A percentile compares a stretch with the other conserved stretches of the same genome.
Evolutionary conservation across 2,113 vertebrate genomes (phyloP).

Genomic region (Pavo muticus): DNA sequence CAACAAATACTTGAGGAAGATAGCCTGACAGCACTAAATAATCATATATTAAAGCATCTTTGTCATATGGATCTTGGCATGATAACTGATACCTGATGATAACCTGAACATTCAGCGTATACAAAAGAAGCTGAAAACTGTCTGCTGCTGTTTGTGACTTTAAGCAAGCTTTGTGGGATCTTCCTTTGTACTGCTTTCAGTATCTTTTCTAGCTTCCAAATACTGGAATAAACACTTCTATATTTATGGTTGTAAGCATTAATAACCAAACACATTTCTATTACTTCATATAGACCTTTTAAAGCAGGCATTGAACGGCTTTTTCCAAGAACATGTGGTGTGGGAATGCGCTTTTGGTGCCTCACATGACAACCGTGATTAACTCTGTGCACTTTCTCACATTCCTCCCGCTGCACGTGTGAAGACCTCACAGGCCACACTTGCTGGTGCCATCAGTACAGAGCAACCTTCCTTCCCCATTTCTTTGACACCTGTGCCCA

Average conservation of each 20-base stretch:
- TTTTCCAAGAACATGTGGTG: neutral
- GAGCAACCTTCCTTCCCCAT: neutral
- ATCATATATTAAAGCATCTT: neutral
- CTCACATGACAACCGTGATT: fast-evolving
- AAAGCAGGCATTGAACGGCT: neutral
- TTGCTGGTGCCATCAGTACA: neutral
- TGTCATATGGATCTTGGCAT: neutral
- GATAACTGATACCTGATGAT: no score
- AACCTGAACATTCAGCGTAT: fast-evolving
- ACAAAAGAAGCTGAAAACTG: neutral
- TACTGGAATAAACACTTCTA: neutral
- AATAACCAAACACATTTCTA: neutral
- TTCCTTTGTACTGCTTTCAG: neutral
- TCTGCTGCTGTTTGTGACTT: neutral
- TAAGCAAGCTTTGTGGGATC: neutral
- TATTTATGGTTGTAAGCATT: neutral
- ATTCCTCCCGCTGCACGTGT: fast-evolving
- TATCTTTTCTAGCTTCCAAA: neutral
- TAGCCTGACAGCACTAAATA: neutral
- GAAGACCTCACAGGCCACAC: neutral
- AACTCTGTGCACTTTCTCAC: neutral
- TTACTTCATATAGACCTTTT: neutral
- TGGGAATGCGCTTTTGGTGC: neutral
- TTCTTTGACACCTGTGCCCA: no score
- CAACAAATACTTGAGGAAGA: neutral